phyloP scores from a whole-genome alignment of 1,140 invertebrate genomes.

The Argopecten irradians region DNA sequence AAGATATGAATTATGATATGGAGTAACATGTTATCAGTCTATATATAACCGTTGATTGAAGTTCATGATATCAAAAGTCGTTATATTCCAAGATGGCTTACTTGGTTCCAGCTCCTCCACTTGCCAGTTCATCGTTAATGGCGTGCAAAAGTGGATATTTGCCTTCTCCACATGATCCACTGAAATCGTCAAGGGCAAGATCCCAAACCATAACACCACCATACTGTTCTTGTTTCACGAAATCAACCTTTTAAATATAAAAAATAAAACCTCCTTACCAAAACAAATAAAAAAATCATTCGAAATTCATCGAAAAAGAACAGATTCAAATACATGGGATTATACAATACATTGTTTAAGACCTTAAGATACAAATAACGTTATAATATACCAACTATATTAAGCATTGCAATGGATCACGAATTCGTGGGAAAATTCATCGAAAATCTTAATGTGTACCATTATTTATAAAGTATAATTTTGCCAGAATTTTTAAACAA shows the following conservation, averaged over 20 bases:
- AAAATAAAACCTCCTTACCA: not conserved
- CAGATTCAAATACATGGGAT: not conserved
- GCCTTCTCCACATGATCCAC: constrained; percentile 80
- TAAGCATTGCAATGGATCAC: not conserved
- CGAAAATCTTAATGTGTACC: not conserved
- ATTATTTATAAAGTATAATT: not conserved
- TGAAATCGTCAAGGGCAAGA: constrained; percentile 97
- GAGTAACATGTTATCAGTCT: not conserved
- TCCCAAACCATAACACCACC: constrained; percentile 93
- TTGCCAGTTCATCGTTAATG: constrained; percentile 77
- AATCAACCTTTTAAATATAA: constrained; percentile 50
- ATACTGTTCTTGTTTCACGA: constrained; percentile 48
- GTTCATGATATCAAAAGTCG: not conserved
- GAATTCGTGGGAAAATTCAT: not conserved
- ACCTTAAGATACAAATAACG: not conserved
- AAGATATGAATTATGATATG: not conserved
- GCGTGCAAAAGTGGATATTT: constrained; percentile 69
- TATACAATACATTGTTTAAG: not conserved
- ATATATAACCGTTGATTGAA: not conserved
- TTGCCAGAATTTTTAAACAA: too few species aligned
- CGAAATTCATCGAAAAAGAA: not conserved
- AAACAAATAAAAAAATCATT: not conserved
- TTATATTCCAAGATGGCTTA: not conserved
- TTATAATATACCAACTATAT: not conserved
- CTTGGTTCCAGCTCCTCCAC: not conserved